Evolutionary conservation across 2,113 vertebrate genomes (phyloP).

Genomic region (Tretioscincus oriximinensis): DNA sequence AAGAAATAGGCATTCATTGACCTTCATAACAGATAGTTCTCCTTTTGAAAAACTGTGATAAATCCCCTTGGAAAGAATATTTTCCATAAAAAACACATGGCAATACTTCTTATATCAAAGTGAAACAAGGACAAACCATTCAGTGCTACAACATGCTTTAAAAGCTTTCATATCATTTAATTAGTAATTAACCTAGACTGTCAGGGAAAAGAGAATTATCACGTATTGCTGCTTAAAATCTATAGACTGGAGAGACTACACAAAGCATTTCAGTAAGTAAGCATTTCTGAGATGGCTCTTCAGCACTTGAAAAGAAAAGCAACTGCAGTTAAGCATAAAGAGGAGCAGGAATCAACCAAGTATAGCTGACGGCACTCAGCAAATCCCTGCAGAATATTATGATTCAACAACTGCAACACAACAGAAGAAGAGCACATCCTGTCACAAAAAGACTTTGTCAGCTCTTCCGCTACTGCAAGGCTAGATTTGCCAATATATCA

Average conservation of each 20-base stretch:
- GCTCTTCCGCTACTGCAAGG: neutral
- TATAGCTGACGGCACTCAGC: constrained; percentile 3
- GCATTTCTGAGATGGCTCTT: constrained; percentile 4
- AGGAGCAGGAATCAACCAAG: neutral
- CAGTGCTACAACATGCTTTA: neutral
- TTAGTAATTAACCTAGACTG: neutral
- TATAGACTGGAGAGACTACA: neutral
- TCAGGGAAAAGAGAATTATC: neutral
- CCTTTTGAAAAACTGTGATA: neutral
- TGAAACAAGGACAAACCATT: neutral
- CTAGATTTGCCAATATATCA: neutral
- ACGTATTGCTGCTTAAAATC: neutral
- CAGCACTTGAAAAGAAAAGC: neutral
- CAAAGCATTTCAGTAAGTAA: neutral
- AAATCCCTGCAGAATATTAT: fast-evolving
- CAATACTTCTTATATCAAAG: neutral
- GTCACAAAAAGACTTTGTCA: neutral
- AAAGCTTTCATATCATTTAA: neutral
- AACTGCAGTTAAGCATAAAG: neutral
- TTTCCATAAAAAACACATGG: too few species aligned
- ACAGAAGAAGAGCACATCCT: neutral
- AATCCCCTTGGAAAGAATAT: neutral
- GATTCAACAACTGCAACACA: fast-evolving
- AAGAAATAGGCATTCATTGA: neutral
- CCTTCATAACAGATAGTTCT: neutral